These are phyloP conservation scores for Phodopus roborovskii DNA, from an alignment of 2,113 vertebrate genomes.

Conservation along the genomic window DNA sequence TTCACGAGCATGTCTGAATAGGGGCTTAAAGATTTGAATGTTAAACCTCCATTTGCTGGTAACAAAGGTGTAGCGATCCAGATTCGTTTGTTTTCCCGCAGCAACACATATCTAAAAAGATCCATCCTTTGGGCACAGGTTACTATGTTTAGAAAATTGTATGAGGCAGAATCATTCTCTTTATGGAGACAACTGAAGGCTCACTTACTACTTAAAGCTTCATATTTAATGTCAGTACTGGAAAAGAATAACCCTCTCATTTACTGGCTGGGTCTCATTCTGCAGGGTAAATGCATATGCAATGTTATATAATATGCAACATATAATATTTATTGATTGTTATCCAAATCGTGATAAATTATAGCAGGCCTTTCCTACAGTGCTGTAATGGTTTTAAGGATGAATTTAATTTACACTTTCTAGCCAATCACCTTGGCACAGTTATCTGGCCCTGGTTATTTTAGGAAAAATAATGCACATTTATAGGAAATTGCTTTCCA, in stretches of 20 bases:
- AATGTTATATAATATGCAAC: background rate
- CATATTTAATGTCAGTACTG: background rate
- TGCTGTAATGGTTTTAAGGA: background rate
- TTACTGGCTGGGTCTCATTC: background rate
- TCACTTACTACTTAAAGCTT: background rate
- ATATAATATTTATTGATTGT: background rate
- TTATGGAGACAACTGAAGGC: background rate
- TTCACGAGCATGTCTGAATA: background rate
- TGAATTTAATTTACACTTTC: background rate
- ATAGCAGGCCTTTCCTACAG: background rate
- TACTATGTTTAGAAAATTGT: background rate
- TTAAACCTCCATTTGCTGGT: background rate
- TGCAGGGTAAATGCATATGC: background rate
- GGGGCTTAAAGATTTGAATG: background rate
- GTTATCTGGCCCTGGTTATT: background rate
- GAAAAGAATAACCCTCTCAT: background rate
- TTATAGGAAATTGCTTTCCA: conserved; percentile 44
- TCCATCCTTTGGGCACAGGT: background rate
- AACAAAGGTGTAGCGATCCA: background rate
- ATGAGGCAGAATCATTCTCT: background rate
- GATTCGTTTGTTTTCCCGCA: background rate
- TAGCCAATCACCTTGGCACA: background rate
- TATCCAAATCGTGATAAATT: background rate
- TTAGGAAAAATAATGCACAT: background rate
- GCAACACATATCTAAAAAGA: background rate